Conservation (phyloP, 2,113 vertebrate genomes). For the Burhinus bistriatus region DNA sequence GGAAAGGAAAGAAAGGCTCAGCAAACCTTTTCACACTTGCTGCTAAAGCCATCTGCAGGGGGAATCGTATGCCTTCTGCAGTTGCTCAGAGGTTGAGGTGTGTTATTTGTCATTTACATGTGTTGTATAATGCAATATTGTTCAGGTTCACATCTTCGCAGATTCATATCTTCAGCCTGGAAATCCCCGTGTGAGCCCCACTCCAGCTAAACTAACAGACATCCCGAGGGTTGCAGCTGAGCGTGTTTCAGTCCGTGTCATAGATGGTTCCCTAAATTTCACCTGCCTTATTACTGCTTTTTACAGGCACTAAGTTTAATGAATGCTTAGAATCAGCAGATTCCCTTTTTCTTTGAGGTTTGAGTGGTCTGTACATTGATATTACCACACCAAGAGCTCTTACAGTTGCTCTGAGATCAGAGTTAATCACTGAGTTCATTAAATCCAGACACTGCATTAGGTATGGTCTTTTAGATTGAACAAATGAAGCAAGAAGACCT, state of each 20-base stretch:
- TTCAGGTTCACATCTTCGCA: neutral
- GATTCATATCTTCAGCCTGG: neutral
- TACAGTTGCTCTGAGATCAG: neutral
- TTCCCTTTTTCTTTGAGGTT: neutral
- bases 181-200: neutral
- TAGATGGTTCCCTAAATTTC: neutral
- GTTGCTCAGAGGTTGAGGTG: neutral
- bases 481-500: neutral
- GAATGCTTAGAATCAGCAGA: neutral
- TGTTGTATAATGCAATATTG: neutral
- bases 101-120: neutral
- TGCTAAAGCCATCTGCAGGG: neutral
- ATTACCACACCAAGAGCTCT: neutral
- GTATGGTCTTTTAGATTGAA: neutral
- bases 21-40: neutral
- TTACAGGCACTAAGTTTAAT: neutral
- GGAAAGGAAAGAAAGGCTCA: neutral
- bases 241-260: neutral
- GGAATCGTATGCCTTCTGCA: neutral
- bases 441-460: neutral
- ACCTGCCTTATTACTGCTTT: neutral
- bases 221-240: fast-evolving
- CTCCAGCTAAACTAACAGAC: neutral
- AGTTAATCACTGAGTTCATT: neutral
- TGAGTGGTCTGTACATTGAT: neutral